Conservation (phyloP, 2,113 vertebrate genomes). For the Lophura nycthemera region DNA sequence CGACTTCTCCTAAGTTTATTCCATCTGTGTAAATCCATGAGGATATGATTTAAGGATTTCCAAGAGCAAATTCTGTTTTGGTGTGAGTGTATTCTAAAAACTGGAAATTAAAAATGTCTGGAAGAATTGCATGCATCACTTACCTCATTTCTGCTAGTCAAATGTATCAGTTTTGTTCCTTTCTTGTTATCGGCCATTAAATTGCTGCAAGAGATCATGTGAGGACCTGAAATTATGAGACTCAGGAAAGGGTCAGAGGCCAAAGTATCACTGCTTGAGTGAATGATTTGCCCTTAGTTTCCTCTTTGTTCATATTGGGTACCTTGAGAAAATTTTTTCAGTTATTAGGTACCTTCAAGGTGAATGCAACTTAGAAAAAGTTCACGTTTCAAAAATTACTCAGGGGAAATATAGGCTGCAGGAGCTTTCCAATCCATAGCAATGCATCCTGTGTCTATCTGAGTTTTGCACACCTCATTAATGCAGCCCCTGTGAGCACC, state of each 20-base stretch:
- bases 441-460: neutral
- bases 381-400: neutral
- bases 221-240: neutral
- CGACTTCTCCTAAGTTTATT: constrained; percentile 15
- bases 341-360: neutral
- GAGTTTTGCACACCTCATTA: neutral
- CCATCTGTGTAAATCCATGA: neutral
- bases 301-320: neutral
- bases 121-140: neutral
- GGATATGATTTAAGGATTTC: neutral
- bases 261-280: neutral
- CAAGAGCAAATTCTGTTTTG: neutral
- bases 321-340: neutral
- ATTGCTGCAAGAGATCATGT: neutral
- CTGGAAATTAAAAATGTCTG: neutral
- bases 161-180: neutral
- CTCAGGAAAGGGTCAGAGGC: neutral
- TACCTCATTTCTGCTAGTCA: neutral
- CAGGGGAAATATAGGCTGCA: neutral
- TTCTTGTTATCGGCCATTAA: neutral
- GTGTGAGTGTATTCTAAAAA: neutral
- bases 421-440: neutral
- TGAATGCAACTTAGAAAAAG: neutral
- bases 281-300: neutral
- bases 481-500: neutral